phyloP scores from a whole-genome alignment of 2,113 vertebrate species.

The Oncorhynchus tshawytscha region DNA sequence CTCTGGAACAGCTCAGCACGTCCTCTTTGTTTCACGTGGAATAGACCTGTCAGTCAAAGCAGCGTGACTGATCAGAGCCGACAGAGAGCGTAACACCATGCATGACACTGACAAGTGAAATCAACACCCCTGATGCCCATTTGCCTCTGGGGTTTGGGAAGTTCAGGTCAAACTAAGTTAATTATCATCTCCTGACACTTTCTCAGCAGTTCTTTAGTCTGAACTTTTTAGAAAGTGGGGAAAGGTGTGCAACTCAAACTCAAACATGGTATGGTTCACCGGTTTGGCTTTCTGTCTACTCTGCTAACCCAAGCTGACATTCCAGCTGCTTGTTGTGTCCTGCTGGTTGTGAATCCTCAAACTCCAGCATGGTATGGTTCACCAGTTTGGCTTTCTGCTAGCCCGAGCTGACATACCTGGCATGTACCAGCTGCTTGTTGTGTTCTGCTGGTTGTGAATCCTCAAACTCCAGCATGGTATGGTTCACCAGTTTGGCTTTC shows the following conservation, averaged over 20 bases:
- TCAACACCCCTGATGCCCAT: constrained; percentile 55
- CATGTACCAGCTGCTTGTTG: neutral
- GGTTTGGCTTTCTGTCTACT: neutral
- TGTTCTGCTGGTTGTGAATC: neutral
- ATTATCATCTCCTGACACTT: constrained; percentile 55
- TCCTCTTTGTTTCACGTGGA: constrained; percentile 1
- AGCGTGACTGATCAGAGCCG: constrained; percentile 26
- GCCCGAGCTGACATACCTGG: neutral
- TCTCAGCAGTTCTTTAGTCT: constrained; percentile 55
- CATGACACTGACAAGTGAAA: constrained; percentile 29
- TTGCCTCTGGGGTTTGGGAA: constrained; percentile 39
- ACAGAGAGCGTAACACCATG: constrained; percentile 5
- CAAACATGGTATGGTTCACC: neutral
- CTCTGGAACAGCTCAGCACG: neutral
- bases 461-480: neutral
- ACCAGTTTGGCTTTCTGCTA: neutral
- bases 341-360: neutral
- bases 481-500: neutral
- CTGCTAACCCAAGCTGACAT: neutral
- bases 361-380: neutral
- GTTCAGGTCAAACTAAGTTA: constrained; percentile 54
- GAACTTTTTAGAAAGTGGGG: neutral
- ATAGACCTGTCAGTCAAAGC: constrained; percentile 32
- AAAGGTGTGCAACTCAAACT: neutral
- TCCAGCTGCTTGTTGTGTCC: neutral